Evolutionary conservation across 2,888 invertebrate genomes (phyloP), one percentile per base, ranked within the genome.

Genomic region (Platycheirus rosarum): DNA sequence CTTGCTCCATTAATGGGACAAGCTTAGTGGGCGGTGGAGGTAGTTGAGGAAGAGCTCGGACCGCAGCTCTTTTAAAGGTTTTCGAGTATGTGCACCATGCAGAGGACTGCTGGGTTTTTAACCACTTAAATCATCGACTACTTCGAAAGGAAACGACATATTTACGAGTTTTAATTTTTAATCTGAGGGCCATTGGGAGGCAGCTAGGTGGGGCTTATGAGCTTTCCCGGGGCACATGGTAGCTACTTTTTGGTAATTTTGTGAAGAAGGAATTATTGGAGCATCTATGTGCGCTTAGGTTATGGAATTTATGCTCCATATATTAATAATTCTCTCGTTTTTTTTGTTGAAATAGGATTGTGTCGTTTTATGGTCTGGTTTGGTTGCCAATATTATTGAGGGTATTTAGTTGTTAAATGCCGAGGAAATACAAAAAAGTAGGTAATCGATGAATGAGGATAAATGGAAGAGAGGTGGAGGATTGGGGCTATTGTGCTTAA

Each of bases 101-200:
- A 44, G n/a, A 16, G n/a, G 8, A 51, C 14, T 48, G 23, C 13
- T 4, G 49, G 49, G 14, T 65, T 65, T 16, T 18, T 57, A 18
- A 23, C 37, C 44, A 80, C 80, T 80, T 80, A 80, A 80, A 80
- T 80, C 70, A 76, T 66, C 76, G 79, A 65, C 55, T 69, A 29
- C 35, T 57, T 69, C 29, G 75, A 70, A 60, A 40, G 80, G 66
- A 76, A 80, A 76, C 70, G 80, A 80, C 80, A 80, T 76, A 80
- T 80, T 80, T 80, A 80, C 80, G 80, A 80, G 80, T 80, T 80
- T 80, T 76, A 80, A 80, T 80, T 80, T 80, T 80, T 80, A 76
- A 80, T 80, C 76, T 65, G 32, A 9, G 14, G 13, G 18, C 0
- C 7, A 18, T 2, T 3, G 18, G 9, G 20, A 6, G 7, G 40